These are phyloP conservation scores for Pardalotus punctatus DNA, from an alignment of 2,113 vertebrate genomes.

Conservation along the genomic window DNA sequence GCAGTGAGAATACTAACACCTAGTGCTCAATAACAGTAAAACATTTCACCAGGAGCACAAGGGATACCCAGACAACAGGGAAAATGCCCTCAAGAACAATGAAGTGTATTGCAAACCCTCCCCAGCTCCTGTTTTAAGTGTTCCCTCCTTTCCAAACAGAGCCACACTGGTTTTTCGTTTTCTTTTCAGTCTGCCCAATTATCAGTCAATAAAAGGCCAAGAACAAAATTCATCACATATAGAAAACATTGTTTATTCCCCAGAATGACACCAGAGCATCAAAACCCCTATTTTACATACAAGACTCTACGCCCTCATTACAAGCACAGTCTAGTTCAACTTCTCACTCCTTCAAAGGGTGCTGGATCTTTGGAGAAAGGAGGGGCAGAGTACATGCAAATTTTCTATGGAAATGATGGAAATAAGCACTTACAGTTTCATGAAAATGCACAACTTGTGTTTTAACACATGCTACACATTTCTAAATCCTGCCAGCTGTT, in stretches of 20 bases:
- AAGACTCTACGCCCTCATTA: not conserved
- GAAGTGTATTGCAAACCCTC: not conserved
- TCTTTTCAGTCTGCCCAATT: not conserved
- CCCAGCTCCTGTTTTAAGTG: not conserved
- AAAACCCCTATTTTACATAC: not conserved
- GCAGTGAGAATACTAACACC: not conserved
- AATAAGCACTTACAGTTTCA: not conserved
- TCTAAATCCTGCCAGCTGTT: not conserved
- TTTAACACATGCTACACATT: not conserved
- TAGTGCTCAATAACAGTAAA: not conserved
- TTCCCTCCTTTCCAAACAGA: not conserved
- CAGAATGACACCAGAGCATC: not conserved
- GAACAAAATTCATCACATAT: not conserved
- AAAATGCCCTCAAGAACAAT: not conserved
- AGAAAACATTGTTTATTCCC: not conserved
- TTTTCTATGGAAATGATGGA: not conserved
- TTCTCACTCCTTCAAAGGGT: not conserved
- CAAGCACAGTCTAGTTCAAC: not conserved
- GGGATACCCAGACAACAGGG: not conserved
- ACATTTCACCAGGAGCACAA: not conserved
- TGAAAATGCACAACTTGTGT: accelerated
- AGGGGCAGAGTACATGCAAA: not conserved
- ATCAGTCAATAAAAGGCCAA: not conserved
- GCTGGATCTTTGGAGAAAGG: not conserved
- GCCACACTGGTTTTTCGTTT: not conserved